phyloP scores from a whole-genome alignment of 1,140 invertebrate species.

The Babylonia areolata region DNA sequence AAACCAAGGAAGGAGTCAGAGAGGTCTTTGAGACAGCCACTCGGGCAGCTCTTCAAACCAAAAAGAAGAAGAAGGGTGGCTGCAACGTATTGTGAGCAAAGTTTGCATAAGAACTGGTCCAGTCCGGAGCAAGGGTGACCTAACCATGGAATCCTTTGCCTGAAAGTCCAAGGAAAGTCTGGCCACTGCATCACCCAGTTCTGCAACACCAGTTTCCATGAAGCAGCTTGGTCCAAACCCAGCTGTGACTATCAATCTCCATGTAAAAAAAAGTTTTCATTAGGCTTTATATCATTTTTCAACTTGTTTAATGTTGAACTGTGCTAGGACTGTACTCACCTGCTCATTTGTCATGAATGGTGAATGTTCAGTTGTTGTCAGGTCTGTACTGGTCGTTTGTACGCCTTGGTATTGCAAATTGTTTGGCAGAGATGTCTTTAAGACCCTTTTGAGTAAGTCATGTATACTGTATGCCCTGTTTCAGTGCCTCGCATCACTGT shows the following conservation, averaged over 20 bases:
- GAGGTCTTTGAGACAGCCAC: slow-evolving; percentile 99
- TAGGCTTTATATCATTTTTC: background rate
- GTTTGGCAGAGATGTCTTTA: background rate
- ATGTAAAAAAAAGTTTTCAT: background rate
- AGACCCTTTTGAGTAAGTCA: background rate
- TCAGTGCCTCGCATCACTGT: too few relatives aligned
- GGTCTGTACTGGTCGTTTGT: background rate
- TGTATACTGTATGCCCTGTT: background rate
- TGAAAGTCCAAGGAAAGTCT: background rate
- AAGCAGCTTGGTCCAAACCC: background rate
- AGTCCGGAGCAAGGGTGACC: background rate
- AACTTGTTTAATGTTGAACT: background rate
- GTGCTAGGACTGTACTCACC: background rate
- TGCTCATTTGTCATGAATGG: background rate
- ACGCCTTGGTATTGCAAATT: background rate
- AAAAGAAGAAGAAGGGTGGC: slow-evolving; percentile 68
- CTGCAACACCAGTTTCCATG: background rate
- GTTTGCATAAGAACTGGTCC: background rate
- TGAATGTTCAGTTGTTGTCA: background rate
- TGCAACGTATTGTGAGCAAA: slow-evolving; percentile 58
- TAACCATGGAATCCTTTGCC: background rate
- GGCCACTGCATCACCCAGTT: background rate
- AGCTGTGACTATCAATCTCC: background rate
- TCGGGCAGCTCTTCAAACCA: slow-evolving; percentile 95
- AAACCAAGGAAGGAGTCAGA: slow-evolving; percentile 99